Evolutionary conservation across 1,140 invertebrate genomes (phyloP).

Genomic region (Trichoplusia ni): DNA sequence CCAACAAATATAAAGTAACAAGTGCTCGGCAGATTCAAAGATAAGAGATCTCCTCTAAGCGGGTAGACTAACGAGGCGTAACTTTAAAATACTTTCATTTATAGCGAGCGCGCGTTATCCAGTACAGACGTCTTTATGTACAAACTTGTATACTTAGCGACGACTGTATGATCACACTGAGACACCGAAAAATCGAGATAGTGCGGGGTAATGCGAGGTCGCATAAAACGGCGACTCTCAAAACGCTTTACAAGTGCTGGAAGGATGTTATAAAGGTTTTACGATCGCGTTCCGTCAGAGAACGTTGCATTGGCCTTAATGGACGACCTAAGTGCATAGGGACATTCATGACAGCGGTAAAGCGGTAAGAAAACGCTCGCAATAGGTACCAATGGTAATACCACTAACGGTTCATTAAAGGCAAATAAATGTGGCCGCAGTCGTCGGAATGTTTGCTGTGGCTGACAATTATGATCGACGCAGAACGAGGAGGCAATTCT

Average conservation of each 20-base stretch:
- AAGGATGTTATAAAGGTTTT: slow-evolving; percentile 81
- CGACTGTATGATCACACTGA: slow-evolving; percentile 31
- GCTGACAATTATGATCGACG: not conserved
- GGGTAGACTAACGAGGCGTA: slow-evolving; percentile 32
- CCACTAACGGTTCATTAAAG: slow-evolving; percentile 48
- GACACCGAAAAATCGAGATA: slow-evolving; percentile 46
- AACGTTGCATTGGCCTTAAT: slow-evolving; percentile 76
- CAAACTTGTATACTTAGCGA: slow-evolving; percentile 45
- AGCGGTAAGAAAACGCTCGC: slow-evolving; percentile 55
- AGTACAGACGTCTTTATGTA: slow-evolving; percentile 43
- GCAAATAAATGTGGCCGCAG: slow-evolving; percentile 36
- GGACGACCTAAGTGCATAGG: slow-evolving; percentile 78
- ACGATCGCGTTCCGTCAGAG: slow-evolving; percentile 75
- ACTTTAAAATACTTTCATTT: slow-evolving; percentile 36
- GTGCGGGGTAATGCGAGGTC: slow-evolving; percentile 53
- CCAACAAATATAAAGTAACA: slow-evolving; percentile 25
- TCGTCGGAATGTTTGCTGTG: slow-evolving; percentile 5
- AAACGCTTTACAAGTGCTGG: slow-evolving; percentile 79
- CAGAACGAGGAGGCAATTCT: not conserved
- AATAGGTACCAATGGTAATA: slow-evolving; percentile 51
- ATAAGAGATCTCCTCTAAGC: slow-evolving; percentile 26
- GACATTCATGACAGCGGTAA: slow-evolving; percentile 74
- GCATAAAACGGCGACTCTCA: slow-evolving; percentile 72
- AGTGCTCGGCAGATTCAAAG: slow-evolving; percentile 14
- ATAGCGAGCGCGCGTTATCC: slow-evolving; percentile 17